Base-by-base conservation (phyloP, 2,113 vertebrate species). In the Ammodytes marinus region DNA sequence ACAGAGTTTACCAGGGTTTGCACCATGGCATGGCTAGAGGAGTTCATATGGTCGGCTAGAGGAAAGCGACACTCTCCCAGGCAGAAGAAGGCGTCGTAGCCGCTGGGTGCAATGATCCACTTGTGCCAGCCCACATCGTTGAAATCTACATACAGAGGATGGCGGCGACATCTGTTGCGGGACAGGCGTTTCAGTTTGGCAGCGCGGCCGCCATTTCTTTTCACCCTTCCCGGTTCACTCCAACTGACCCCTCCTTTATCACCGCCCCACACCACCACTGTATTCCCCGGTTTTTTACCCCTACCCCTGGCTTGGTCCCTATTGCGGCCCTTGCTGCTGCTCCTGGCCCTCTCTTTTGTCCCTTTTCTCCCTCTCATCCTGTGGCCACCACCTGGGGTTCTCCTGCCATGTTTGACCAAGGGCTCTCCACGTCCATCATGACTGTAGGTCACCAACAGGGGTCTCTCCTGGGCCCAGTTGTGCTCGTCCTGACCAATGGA, bases 1-100 rank as follows among this genome's bases (percentile, higher is more conserved):
- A 96, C 95, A 0, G 96, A 96, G 93, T 95, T 96, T 37, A 96
- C 93, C 91, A 96, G 91, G 5, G 96, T 96, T 84, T 96, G 96
- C 88, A 96, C 96, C 94, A 96, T 95, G 57, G 96, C 96, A 10
- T 96, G 96, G 88, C 95, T 96, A 1, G 96, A 96, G 35, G 96
- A 96, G 90, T 96, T 96, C 95, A 96, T 96, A 92, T 96, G 96
- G 85, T 96, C 96, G 0, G 95, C 94, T 89, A 96, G 85, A 19
- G 96, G 96, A 80, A 96, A 96, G 78, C 94, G 94, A 74, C 96
- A 96, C 83, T 96, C 95, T 37, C 96, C 96, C 42, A 95, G 90
- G 88, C 96, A 96, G 92, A 96, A 96, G 93, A 94, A 96, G 80
- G 96, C 96, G 0, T 96, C 95, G 3, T 96, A 96, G 87, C 96